Conservation (phyloP, 1,140 invertebrate genomes). For the Neodiprion lecontei region DNA sequence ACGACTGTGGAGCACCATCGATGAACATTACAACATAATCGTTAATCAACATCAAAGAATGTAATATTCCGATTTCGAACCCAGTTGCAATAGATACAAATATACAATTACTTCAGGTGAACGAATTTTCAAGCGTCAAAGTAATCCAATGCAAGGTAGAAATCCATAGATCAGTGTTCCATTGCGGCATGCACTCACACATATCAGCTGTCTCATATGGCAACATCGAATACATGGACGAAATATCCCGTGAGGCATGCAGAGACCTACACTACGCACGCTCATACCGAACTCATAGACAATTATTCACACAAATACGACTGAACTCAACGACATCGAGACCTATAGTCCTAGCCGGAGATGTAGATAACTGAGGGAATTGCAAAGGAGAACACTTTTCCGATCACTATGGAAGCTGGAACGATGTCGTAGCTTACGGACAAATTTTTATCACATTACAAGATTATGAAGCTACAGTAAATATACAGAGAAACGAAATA, state of each 20-base stretch:
- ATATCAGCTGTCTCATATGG: neutral
- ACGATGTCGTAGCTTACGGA: neutral
- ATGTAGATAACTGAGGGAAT: neutral
- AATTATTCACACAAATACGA: neutral
- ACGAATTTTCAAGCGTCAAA: no score
- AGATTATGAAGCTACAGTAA: neutral
- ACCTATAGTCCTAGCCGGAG: neutral
- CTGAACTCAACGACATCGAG: neutral
- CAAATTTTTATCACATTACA: neutral
- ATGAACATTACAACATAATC: no score
- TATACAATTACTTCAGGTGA: no score
- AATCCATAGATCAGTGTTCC: neutral
- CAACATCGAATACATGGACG: neutral
- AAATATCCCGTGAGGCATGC: neutral
- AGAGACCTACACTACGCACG: neutral
- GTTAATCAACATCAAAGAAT: no score
- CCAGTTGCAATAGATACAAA: no score
- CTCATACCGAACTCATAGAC: neutral
- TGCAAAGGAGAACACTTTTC: neutral
- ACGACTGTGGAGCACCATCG: no score
- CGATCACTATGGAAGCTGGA: neutral
- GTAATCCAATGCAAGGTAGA: neutral
- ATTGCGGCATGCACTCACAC: neutral
- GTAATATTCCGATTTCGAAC: no score
- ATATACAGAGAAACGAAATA: neutral